A percentile compares a stretch with the other conserved stretches of the same genome.
Evolutionary conservation across 2,113 vertebrate genomes (phyloP).

Genomic region (Balaenoptera acutorostrata): DNA sequence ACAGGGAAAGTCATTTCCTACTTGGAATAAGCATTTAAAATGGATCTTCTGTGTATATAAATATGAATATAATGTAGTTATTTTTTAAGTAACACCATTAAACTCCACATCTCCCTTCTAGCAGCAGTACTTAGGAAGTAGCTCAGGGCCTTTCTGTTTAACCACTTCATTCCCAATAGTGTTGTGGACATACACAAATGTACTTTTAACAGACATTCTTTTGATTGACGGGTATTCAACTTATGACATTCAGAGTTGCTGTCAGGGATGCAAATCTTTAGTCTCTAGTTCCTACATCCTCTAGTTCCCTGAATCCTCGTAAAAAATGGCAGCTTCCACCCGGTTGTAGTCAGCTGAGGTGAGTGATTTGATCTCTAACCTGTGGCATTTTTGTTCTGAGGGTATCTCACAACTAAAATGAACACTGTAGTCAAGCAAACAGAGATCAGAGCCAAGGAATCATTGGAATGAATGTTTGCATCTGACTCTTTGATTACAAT

Average conservation of each 20-base stretch:
- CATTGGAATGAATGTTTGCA: conserved; percentile 53
- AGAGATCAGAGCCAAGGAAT: conserved; percentile 26
- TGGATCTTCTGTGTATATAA: not conserved
- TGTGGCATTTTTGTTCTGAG: conserved; percentile 21
- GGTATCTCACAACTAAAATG: not conserved
- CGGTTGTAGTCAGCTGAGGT: not conserved
- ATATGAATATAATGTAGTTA: not conserved
- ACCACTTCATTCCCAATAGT: not conserved
- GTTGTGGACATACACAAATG: not conserved
- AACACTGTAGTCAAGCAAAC: conserved; percentile 11
- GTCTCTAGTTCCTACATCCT: not conserved
- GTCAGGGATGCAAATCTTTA: conserved; percentile 8
- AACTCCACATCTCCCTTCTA: not conserved
- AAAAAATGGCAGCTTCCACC: not conserved
- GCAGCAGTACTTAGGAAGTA: not conserved
- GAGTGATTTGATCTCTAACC: conserved; percentile 33
- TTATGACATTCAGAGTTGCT: not conserved
- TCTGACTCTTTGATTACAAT: conserved; percentile 59
- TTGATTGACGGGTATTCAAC: not conserved
- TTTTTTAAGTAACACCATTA: not conserved
- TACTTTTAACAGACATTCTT: not conserved
- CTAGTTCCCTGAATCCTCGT: not conserved
- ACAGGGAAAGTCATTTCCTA: not conserved
- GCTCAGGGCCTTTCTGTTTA: conserved; percentile 12
- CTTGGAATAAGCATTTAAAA: not conserved